Evolutionary conservation across 2,113 vertebrate species (phyloP).

Genomic region (Thalassarche chlororhynchos): DNA sequence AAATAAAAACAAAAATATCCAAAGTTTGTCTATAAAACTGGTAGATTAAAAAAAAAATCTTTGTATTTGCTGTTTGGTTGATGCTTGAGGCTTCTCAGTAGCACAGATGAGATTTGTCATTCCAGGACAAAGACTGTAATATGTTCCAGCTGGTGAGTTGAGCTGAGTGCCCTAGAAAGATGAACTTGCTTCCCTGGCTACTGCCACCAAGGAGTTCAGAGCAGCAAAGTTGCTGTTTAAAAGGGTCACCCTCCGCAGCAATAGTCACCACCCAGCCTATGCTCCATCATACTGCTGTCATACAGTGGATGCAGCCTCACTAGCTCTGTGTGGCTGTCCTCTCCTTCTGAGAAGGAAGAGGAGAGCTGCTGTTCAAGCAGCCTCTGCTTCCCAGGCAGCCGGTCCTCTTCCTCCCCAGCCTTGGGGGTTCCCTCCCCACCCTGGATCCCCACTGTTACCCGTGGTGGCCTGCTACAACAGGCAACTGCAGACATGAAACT

Average conservation of each 20-base stretch:
- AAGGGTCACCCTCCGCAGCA: not conserved
- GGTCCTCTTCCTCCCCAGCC: not conserved
- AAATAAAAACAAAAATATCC: not conserved
- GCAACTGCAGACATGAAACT: not conserved
- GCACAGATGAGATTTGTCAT: not conserved
- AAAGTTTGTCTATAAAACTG: not conserved
- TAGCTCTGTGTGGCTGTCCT: too few species aligned
- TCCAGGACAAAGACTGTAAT: not conserved
- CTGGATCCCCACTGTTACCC: accelerated
- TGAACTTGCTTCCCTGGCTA: not conserved
- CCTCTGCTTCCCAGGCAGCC: not conserved
- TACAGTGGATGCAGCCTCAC: not conserved
- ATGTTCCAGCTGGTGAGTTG: not conserved
- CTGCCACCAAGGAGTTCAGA: not conserved
- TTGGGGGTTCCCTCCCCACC: not conserved
- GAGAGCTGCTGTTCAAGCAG: not conserved
- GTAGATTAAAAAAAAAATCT: not conserved
- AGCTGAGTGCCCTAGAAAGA: not conserved
- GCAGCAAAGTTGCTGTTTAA: not conserved
- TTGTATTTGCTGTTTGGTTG: not conserved
- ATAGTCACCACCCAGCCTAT: too few species aligned
- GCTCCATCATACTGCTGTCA: accelerated
- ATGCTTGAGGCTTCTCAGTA: not conserved
- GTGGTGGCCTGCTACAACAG: not conserved
- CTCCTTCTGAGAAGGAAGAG: not conserved